Conservation (phyloP, 2,797 vertebrate genomes). For the Hyperoplus lanceolatus region DNA sequence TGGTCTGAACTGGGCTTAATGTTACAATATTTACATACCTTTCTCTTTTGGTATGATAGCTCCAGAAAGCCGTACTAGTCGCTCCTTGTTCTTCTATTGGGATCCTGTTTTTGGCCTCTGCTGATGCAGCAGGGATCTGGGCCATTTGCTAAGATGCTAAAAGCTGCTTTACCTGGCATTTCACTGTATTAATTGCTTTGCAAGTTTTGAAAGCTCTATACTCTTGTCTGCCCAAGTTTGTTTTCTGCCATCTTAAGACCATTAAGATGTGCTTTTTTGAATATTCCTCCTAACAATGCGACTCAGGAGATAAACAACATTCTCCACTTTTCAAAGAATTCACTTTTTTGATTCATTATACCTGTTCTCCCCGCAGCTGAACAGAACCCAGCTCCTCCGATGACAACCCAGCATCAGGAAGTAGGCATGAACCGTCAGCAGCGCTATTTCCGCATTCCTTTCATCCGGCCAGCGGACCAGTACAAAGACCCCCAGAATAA, state of each 20-base stretch:
- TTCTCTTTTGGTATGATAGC: conserved; percentile 58
- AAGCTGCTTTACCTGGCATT: conserved; percentile 53
- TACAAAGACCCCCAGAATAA: conserved; percentile 99
- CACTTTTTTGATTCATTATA: not conserved
- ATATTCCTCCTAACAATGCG: not conserved
- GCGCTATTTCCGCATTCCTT: conserved; percentile 98
- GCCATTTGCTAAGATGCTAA: conserved; percentile 55
- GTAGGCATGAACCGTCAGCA: conserved; percentile 94
- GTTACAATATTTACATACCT: conserved; percentile 35
- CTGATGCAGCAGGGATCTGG: conserved; percentile 49
- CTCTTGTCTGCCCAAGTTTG: conserved; percentile 18
- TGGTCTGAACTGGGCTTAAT: not conserved
- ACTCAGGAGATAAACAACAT: not conserved
- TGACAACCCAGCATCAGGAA: conserved; percentile 90
- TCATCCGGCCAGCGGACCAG: conserved; percentile 97
- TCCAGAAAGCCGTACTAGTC: conserved; percentile 46
- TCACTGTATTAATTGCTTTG: conserved; percentile 39
- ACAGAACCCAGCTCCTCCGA: conserved; percentile 90
- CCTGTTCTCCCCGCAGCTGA: conserved; percentile 84
- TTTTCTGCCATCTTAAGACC: conserved; percentile 5
- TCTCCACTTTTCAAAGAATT: not conserved
- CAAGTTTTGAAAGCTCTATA: conserved; percentile 49
- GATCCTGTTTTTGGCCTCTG: conserved; percentile 41
- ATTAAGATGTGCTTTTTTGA: not conserved
- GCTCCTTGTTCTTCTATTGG: conserved; percentile 47